Evolutionary conservation across 1,140 invertebrate genomes (phyloP), one percentile per base, ranked within the genome.

Genomic region (Pentalonia nigronervosa): DNA sequence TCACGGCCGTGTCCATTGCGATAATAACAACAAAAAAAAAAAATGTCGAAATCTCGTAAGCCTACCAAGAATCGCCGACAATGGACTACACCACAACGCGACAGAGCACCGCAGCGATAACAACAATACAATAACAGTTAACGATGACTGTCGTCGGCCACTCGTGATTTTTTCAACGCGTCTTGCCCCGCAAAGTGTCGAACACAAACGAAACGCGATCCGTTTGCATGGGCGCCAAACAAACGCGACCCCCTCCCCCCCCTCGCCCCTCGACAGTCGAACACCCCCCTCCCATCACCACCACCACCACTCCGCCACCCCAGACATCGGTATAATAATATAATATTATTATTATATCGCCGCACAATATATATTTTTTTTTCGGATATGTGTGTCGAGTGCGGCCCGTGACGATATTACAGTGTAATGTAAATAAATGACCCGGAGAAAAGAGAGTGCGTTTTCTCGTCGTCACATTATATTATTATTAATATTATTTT

Each of bases 361-460:
- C 25, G 6, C 60, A 53, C 50, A 21, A 21, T 76, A 2, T 60
- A 56, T 56, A 30, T 67, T 14, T 14, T 76, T 6, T n/a, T 4
- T n/a, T 30, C 4, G 60, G 2, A 7, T 53, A 20, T 53, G 53
- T 17, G 9, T 67, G 30, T 6, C n/a, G 30, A n/a, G 60, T n/a
- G 60, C 14, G 25, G 60, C 60, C 17, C 14, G n/a, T 67, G n/a
- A 76, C 14, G 23, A 56, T 56, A 53, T 23, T 60, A 60, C 25
- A 76, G 60, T n/a, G 60, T 76, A 76, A 76, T 76, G 60, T 76
- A 76, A 76, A 76, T 76, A 76, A 76, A 76, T 76, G 60, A n/a
- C 30, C 60, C n/a, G 60, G 60, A 34, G 60, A 76, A n/a, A 76
- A 76, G 60, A 76, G 60, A 76, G 60, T 76, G 60, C 60, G 60